Evolutionary conservation across 2,888 invertebrate genomes (phyloP), one percentile per base, ranked within the genome.

Genomic region (Erannis defoliaria): DNA sequence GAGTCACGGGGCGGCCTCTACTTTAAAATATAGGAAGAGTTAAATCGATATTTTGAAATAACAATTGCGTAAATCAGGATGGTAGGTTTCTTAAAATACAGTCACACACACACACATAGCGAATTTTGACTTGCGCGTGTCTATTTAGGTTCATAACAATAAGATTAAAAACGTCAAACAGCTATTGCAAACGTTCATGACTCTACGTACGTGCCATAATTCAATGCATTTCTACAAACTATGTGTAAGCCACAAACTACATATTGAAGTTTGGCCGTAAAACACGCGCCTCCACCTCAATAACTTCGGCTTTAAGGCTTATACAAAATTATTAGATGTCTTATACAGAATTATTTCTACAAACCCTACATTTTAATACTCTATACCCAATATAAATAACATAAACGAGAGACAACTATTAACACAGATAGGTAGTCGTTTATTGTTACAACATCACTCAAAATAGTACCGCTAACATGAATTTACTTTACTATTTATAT

Each of bases 201-300:
- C 19, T 26, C 10, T 2, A 29, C 23, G 21, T 31, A 55, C 60
- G 55, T 45, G 38, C 23, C 21, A 45, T 42, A 54, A 57, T 56
- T 56, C 53, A 57, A 62, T 57, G 56, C 53, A 37, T 53, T 56
- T 48, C 51, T 57, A 46, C 48, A 48, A 57, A 53, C 29, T 53
- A 42, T 62, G 50, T 43, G 33, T 23, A 51, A 46, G 42, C 62
- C 62, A 54, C 62, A 57, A 62, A 62, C 56, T 62, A 54, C 62
- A 62, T 62, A 62, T 62, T 62, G 62, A 56, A 62, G 53, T 53
- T 48, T 16, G 23, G n/a, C 29, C 56, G 53, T 57, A 62, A 61
- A 62, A 55, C 51, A 51, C 46, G 50, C 35, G 43, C 31, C 23
- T 48, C 48, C 26, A 33, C 53, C 38, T 51, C 42, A 57, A 62